A percentile compares a stretch with the other conserved stretches of the same genome.
phyloP scores from a whole-genome alignment of 1,140 invertebrate genomes.

The Drosophila asahinai region DNA sequence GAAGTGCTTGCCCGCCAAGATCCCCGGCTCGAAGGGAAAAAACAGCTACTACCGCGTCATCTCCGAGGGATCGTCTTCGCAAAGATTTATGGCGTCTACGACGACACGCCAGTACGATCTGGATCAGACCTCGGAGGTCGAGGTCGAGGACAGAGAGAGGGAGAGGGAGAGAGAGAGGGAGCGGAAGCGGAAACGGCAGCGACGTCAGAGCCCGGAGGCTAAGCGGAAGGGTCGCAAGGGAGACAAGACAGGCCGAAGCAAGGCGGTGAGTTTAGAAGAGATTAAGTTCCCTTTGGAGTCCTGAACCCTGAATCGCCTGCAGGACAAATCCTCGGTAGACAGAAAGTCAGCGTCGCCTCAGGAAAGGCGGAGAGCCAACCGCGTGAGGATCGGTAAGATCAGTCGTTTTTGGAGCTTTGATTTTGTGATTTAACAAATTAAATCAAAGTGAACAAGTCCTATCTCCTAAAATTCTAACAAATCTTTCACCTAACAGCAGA shows the following conservation, averaged over 20 bases:
- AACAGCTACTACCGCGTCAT: constrained; percentile 3
- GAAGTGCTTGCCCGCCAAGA: constrained; percentile 51
- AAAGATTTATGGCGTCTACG: background rate
- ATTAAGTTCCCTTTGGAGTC: background rate
- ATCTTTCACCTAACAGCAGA: background rate
- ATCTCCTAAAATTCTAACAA: background rate
- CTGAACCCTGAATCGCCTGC: constrained; percentile 5
- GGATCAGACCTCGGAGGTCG: constrained; percentile 1
- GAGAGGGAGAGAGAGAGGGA: background rate
- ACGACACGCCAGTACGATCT: background rate
- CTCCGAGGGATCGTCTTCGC: background rate
- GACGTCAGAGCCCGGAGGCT: background rate
- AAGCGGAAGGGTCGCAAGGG: background rate
- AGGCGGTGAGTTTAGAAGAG: constrained; percentile 12
- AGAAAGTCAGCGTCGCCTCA: background rate
- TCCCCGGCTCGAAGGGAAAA: background rate
- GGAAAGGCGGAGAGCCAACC: constrained; percentile 1
- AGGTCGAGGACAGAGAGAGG: background rate
- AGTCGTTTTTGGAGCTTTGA: background rate
- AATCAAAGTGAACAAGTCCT: no score
- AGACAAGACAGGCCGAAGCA: background rate
- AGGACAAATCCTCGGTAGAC: constrained; percentile 4
- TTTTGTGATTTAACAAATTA: background rate
- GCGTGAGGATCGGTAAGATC: constrained; percentile 12
- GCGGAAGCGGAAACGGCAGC: background rate